Base-by-base conservation (phyloP, 1,140 invertebrate species). In the Meteorus sp. region DNA sequence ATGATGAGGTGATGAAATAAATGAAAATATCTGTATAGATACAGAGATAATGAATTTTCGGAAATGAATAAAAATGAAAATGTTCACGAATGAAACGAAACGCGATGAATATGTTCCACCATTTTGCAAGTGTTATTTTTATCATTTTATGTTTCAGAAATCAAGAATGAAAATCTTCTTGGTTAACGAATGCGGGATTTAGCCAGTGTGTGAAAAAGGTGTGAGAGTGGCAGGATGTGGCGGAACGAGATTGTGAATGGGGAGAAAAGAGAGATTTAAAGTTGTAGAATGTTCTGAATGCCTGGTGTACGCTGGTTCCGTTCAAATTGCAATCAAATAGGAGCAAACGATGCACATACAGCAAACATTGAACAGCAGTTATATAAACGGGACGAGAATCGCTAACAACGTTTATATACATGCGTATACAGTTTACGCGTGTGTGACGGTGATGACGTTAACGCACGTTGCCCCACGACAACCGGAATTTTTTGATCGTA, bases 251-350 rank as follows among this genome's bases (percentile, higher is more conserved):
- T 20, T 17, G 7, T 13, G 17, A 9, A 27, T 17, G 29, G 11
- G 31, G n/a, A 15, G 20, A 33, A 4, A 33, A 37, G 19, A 39
- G 17, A 27, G 5, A 9, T n/a, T 11, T 9, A 53, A 39, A 53
- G 15, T 33, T 33, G 17, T 27, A 53, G 29, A 53, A 41, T 13
- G 33, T 53, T 27, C 51, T 6, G 25, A 35, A 22, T 22, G 29
- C n/a, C 15, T 15, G 29, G 22, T 19, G 23, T 22, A 23, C 22
- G 22, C 15, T 15, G 13, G 43, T n/a, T 19, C 19, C 37, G 51
- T 53, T 53, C 35, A 53, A 53, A 53, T 53, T 41, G 51, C 51
- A 53, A 53, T 53, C 51, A 53, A 31, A 51, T 13, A 27, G n/a
- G 20, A 11, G n/a, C n/a, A 13, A 53, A 41, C 35, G n/a, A 17